Evolutionary conservation across 2,888 invertebrate species (phyloP).

Genomic region (Leucoma salicis): DNA sequence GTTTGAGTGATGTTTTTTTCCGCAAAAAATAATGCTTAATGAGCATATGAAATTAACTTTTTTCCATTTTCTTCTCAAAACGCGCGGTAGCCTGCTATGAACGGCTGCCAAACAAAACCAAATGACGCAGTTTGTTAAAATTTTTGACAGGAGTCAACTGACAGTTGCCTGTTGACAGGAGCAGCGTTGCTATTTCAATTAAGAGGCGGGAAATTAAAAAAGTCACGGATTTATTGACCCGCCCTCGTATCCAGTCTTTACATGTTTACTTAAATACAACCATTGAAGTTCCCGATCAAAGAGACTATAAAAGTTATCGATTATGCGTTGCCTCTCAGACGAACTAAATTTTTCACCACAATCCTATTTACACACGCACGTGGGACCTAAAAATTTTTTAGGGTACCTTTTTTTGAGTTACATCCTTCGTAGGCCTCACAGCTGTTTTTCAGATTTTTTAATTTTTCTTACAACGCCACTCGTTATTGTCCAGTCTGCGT

Average conservation of each 20-base stretch:
- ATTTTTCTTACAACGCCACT: slow-evolving; percentile 4
- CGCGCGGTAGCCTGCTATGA: slow-evolving; percentile 11
- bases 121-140: slow-evolving; percentile 15
- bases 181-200: slow-evolving; percentile 13
- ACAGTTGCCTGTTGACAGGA: slow-evolving; percentile 13
- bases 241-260: too few species aligned
- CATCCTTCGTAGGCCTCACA: not conserved
- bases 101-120: slow-evolving; percentile 19
- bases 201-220: slow-evolving; percentile 5
- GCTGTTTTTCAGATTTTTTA: slow-evolving; percentile 1
- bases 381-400: too few species aligned
- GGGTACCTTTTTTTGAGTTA: too few species aligned
- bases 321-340: slow-evolving; percentile 3
- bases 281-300: not conserved
- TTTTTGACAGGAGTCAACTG: slow-evolving; percentile 11
- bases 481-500: slow-evolving; percentile 3
- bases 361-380: not conserved
- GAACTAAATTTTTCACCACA: slow-evolving; percentile 3
- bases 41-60: slow-evolving; percentile 24
- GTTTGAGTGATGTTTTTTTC: slow-evolving; percentile 7
- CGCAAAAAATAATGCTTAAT: slow-evolving; percentile 4
- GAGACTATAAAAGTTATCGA: slow-evolving; percentile 4
- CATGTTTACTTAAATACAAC: slow-evolving; percentile 1
- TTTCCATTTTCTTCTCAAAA: slow-evolving; percentile 13
- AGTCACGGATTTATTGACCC: slow-evolving; percentile 2